Conservation (phyloP, 2,113 vertebrate genomes). For the Eulemur macaco region DNA sequence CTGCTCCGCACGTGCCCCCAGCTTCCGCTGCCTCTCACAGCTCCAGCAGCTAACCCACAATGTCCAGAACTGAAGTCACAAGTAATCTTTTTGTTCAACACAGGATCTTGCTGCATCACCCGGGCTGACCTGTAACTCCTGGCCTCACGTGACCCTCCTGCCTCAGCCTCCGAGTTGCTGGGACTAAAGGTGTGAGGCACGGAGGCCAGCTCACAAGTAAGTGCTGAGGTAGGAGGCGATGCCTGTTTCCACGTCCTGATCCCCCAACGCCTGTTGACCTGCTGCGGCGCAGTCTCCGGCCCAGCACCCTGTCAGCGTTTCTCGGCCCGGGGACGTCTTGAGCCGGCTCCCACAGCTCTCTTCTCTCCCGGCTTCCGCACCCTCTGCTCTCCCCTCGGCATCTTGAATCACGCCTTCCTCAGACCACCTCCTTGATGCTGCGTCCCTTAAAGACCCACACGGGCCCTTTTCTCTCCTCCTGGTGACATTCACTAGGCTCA, state of each 20-base stretch:
- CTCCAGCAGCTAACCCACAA: background rate
- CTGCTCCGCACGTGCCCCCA: fast-evolving
- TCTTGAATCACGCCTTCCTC: background rate
- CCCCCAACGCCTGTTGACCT: background rate
- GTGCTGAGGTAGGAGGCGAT: too few species aligned
- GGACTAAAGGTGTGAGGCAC: too few species aligned
- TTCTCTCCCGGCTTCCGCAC: background rate
- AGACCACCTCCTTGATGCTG: background rate
- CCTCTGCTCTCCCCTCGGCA: background rate
- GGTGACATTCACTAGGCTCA: background rate
- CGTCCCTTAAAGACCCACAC: background rate
- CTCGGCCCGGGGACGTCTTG: background rate
- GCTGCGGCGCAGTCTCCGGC: too few species aligned
- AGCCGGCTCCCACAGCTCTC: background rate
- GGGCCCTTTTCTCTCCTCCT: background rate
- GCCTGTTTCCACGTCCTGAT: background rate
- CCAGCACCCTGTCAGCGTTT: background rate
- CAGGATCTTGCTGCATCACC: background rate
- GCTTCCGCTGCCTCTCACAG: background rate
- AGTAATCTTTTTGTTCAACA: background rate
- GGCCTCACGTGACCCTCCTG: too few species aligned
- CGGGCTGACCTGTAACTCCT: too few species aligned
- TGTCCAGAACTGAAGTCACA: background rate
- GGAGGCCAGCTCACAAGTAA: too few species aligned
- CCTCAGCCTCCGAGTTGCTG: too few species aligned